Conservation (phyloP, 1,140 invertebrate genomes). For the Orchestia grillus region DNA sequence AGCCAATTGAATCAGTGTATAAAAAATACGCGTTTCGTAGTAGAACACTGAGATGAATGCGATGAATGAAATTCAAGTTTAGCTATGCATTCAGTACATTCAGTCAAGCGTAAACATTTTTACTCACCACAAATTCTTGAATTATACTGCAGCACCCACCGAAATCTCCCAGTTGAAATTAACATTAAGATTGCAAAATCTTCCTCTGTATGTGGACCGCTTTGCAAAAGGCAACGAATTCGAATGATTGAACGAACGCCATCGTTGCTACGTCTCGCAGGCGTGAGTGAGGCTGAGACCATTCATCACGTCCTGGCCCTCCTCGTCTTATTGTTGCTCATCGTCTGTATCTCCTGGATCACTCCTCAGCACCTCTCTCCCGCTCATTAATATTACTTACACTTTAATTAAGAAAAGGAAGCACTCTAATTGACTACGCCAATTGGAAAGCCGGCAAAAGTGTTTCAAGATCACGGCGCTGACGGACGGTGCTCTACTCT, state of each 20-base stretch:
- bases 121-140: no score
- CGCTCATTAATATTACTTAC: conserved; percentile 54
- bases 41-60: no score
- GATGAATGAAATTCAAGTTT: not conserved
- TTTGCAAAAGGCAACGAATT: not conserved
- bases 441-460: conserved; percentile 45
- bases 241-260: not conserved
- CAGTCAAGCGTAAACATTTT: no score
- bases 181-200: not conserved
- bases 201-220: not conserved
- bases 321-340: not conserved
- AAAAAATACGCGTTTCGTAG: no score
- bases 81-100: not conserved
- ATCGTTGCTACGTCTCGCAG: not conserved
- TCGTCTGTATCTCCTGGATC: conserved; percentile 40
- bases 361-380: conserved; percentile 46
- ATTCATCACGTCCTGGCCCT: not conserved
- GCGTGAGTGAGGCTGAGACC: not conserved
- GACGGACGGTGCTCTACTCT: not conserved
- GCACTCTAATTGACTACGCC: conserved; percentile 46
- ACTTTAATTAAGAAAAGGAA: conserved; percentile 57
- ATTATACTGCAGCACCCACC: not conserved
- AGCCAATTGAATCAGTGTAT: no score
- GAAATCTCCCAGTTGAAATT: not conserved
- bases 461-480: not conserved